Percentiles rank a stretch among this genome's conserved stretches.
These are phyloP conservation scores for Tipula vernalis DNA, from an alignment of 2,888 invertebrate genomes.

Conservation along the genomic window DNA sequence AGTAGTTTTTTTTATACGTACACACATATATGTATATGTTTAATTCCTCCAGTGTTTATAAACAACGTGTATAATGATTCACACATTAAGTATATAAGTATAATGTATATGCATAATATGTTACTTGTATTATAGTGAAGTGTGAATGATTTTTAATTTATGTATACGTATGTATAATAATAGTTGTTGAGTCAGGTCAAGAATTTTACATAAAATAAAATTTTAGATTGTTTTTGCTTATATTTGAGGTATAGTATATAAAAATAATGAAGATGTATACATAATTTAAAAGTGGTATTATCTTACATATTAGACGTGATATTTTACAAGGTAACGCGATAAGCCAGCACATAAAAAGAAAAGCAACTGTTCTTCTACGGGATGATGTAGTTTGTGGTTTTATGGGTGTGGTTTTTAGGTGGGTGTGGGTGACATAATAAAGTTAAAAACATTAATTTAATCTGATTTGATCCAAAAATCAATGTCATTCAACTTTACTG, in stretches of 20 bases:
- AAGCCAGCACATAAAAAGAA: not conserved
- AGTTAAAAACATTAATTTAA: not conserved
- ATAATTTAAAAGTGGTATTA: no score
- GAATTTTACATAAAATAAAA: not conserved
- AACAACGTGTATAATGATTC: not conserved
- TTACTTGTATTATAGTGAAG: not conserved
- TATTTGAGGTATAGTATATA: not conserved
- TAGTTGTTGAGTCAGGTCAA: not conserved
- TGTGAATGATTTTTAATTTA: not conserved
- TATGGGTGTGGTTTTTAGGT: not conserved
- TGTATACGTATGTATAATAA: not conserved
- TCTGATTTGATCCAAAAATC: not conserved
- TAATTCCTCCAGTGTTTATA: not conserved
- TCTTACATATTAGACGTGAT: not conserved
- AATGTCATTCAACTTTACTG: not conserved
- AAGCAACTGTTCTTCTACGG: not conserved
- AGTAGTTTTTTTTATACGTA: not conserved
- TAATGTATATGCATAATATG: not conserved
- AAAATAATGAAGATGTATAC: not conserved
- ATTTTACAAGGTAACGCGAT: not conserved
- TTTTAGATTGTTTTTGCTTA: not conserved
- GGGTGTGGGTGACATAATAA: not conserved
- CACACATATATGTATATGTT: not conserved
- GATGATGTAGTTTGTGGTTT: not conserved
- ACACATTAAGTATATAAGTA: not conserved